phyloP scores from a whole-genome alignment of 1,140 invertebrate genomes.

The Tribolium madens region DNA sequence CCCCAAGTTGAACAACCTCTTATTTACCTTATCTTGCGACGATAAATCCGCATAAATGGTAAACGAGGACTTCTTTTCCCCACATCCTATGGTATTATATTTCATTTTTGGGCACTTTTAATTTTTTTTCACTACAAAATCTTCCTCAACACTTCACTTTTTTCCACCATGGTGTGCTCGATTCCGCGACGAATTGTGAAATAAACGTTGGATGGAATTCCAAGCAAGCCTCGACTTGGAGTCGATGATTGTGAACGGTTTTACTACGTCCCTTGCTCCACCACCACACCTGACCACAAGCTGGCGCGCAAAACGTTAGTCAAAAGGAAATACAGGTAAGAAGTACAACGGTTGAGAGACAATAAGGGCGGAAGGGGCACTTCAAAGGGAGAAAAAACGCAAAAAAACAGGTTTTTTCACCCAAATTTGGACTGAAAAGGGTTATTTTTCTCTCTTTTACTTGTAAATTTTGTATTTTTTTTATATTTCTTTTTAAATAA shows the following conservation, averaged over 20 bases:
- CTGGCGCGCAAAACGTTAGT: slow-evolving; percentile 44
- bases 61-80: slow-evolving; percentile 69
- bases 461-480: no score
- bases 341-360: slow-evolving; percentile 18
- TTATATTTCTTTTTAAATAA: no score
- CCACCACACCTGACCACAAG: slow-evolving; percentile 50
- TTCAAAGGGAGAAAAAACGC: no score
- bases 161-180: background rate
- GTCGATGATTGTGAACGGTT: slow-evolving; percentile 52
- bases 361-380: background rate
- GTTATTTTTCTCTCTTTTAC: no score
- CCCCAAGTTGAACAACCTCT: background rate
- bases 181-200: slow-evolving; percentile 48
- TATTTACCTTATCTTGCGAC: slow-evolving; percentile 59
- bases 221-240: slow-evolving; percentile 44
- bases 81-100: slow-evolving; percentile 68
- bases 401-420: no score
- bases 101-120: slow-evolving; percentile 64
- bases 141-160: background rate
- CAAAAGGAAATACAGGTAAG: slow-evolving; percentile 33
- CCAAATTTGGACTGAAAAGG: no score
- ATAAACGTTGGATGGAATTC: slow-evolving; percentile 56
- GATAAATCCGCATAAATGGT: slow-evolving; percentile 68
- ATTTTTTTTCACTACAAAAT: background rate
- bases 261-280: slow-evolving; percentile 42